Percentiles rank a stretch among this genome's conserved stretches.
Conservation (phyloP, 2,797 vertebrate genomes). For the Syndactyla subalaris region DNA sequence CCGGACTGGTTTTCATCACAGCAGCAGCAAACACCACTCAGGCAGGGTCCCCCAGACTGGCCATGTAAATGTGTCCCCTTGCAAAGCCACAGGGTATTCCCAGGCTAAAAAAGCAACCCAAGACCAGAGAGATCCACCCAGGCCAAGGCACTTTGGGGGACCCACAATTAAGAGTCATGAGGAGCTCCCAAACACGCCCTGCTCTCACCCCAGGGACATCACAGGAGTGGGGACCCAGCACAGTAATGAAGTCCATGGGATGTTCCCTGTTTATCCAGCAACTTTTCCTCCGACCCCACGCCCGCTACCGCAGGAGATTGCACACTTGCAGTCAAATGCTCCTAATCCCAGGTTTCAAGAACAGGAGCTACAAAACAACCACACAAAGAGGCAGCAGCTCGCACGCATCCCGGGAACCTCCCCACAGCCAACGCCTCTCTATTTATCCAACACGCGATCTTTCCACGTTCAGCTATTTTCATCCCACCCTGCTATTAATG, state of each 20-base stretch:
- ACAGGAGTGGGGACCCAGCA: background rate
- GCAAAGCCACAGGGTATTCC: background rate
- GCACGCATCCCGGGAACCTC: background rate
- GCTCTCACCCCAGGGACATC: background rate
- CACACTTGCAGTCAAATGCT: background rate
- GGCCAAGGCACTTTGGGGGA: background rate
- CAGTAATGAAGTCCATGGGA: background rate
- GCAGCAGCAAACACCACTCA: background rate
- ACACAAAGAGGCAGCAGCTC: conserved; percentile 14
- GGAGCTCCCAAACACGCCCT: background rate
- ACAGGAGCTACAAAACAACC: background rate
- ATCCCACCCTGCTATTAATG: conserved; percentile 57
- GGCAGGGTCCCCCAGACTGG: background rate
- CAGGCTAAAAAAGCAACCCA: background rate
- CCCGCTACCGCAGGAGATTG: accelerated
- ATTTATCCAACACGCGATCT: conserved; percentile 15
- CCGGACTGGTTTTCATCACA: background rate
- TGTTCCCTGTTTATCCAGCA: background rate
- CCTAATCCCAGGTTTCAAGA: background rate
- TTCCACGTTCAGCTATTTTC: conserved; percentile 37
- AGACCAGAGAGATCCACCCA: background rate
- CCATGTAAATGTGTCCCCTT: accelerated
- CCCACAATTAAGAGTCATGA: background rate
- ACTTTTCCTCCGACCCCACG: background rate
- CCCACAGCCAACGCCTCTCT: background rate